phyloP scores from a whole-genome alignment of 2,113 vertebrate genomes.

The Hydrochoerus hydrochaeris region DNA sequence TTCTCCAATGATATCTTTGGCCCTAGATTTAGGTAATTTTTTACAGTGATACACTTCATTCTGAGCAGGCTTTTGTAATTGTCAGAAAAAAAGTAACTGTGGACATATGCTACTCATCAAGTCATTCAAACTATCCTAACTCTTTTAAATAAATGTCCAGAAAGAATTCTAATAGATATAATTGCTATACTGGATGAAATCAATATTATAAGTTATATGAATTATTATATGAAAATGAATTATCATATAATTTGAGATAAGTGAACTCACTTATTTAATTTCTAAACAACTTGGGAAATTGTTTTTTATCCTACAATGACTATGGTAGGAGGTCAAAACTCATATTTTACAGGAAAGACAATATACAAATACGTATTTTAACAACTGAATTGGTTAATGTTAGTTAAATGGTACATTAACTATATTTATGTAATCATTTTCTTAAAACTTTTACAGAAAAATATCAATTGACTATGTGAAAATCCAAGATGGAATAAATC shows the following conservation, averaged over 20 bases:
- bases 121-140: background rate
- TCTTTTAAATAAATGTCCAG: background rate
- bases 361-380: background rate
- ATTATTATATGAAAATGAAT: background rate
- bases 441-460: background rate
- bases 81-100: background rate
- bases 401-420: background rate
- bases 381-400: background rate
- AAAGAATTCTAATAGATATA: background rate
- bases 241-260: constrained; percentile 5
- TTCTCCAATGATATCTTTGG: background rate
- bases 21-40: background rate
- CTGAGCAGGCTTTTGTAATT: background rate
- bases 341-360: background rate
- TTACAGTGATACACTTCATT: background rate
- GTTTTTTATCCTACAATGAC: background rate
- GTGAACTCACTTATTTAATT: constrained; percentile 28
- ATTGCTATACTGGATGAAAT: background rate
- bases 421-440: background rate
- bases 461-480: background rate
- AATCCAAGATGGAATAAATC: background rate
- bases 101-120: background rate
- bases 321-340: background rate
- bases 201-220: background rate
- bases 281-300: background rate